Evolutionary conservation across 2,797 vertebrate genomes (phyloP).

Genomic region (Mionectes olivaceus): DNA sequence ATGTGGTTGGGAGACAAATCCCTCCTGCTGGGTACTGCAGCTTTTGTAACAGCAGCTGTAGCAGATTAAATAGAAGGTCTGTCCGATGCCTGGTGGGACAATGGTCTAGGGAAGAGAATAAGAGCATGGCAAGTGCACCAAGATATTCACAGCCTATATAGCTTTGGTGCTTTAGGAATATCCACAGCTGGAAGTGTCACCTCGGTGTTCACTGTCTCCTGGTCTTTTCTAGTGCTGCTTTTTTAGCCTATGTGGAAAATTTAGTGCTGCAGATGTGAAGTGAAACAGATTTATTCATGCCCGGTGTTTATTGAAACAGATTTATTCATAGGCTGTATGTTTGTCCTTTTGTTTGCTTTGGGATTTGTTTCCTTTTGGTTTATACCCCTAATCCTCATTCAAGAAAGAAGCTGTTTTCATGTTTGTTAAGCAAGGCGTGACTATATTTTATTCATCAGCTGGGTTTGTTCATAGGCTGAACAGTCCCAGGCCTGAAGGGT

Average conservation of each 20-base stretch:
- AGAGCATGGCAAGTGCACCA: not conserved
- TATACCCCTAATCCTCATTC: not conserved
- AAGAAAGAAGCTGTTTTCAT: not conserved
- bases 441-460: not conserved
- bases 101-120: not conserved
- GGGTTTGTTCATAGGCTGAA: not conserved
- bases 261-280: not conserved
- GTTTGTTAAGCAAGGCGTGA: not conserved
- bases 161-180: not conserved
- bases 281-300: not conserved
- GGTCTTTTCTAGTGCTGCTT: not conserved
- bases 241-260: not conserved
- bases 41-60: not conserved
- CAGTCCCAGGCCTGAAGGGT: not conserved
- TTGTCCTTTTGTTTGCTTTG: not conserved
- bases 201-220: not conserved
- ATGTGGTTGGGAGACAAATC: not conserved
- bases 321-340: not conserved
- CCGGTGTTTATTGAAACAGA: not conserved
- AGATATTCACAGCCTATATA: not conserved
- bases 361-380: not conserved
- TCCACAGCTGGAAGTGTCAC: not conserved
- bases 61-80: not conserved
- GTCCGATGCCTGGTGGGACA: not conserved
- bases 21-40: not conserved